These are phyloP conservation scores for Sicus ferrugineus DNA, from an alignment of 2,888 invertebrate species.

Conservation along the genomic window DNA sequence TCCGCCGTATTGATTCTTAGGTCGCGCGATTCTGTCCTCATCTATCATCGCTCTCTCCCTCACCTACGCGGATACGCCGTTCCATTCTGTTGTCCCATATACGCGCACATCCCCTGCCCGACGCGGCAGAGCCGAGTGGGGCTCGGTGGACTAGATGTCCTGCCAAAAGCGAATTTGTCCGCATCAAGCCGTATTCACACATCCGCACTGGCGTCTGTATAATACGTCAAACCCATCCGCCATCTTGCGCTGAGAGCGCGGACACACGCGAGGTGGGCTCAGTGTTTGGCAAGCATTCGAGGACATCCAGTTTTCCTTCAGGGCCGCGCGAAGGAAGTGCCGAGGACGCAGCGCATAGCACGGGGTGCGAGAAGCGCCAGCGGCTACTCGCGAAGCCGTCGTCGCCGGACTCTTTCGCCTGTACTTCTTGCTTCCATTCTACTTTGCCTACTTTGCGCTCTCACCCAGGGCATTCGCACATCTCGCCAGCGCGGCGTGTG, in stretches of 20 bases:
- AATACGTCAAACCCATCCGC: conserved; percentile 38
- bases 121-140: neutral
- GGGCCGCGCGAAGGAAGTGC: conserved; percentile 33
- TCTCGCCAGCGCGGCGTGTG: conserved; percentile 35
- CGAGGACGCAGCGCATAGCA: conserved; percentile 33
- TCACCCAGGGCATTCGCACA: neutral
- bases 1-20: conserved; percentile 21
- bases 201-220: conserved; percentile 38
- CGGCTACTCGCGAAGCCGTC: conserved; percentile 42
- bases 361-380: conserved; percentile 41
- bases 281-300: conserved; percentile 35
- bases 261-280: neutral
- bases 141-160: conserved; percentile 29
- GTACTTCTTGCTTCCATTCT: conserved; percentile 39
- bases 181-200: conserved; percentile 31
- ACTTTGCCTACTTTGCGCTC: conserved; percentile 18
- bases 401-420: conserved; percentile 40
- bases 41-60: conserved; percentile 15
- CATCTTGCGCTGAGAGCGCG: conserved; percentile 23
- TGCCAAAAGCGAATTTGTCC: conserved; percentile 38
- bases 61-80: conserved; percentile 30
- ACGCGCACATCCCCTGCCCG: neutral
- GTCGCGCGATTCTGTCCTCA: conserved; percentile 7
- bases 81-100: conserved; percentile 25
- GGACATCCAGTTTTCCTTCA: conserved; percentile 35